Percentiles rank a stretch among this genome's conserved stretches.
These are phyloP conservation scores for Episyrphus balteatus DNA, from an alignment of 1,140 invertebrate genomes.

Conservation along the genomic window DNA sequence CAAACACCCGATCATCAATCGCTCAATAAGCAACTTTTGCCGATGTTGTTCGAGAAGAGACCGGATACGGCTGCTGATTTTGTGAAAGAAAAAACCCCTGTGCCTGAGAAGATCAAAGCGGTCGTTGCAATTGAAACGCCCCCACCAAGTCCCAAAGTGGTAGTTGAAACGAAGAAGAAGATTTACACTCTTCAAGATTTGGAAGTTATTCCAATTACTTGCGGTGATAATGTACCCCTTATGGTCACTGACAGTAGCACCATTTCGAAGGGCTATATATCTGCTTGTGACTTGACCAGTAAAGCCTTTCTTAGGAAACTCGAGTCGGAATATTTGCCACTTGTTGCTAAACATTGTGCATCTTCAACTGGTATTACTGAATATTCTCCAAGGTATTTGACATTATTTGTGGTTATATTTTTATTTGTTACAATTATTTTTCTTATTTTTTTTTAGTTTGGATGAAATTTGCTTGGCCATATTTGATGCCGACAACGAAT, in stretches of 20 bases:
- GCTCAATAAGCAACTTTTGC: slow-evolving; percentile 3
- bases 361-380: background rate
- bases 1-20: slow-evolving; percentile 1
- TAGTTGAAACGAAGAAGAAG: background rate
- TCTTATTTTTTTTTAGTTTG: background rate
- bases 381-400: slow-evolving; percentile 4
- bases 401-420: background rate
- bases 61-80: background rate
- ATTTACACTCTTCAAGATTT: slow-evolving; percentile 1
- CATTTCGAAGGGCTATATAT: slow-evolving; percentile 3
- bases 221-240: slow-evolving; percentile 1
- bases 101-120: background rate
- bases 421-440: background rate
- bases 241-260: background rate
- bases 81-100: background rate
- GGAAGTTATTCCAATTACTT: slow-evolving; percentile 2
- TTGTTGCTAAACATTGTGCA: slow-evolving; percentile 1
- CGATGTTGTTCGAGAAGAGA: slow-evolving; percentile 4
- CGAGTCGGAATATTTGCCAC: background rate
- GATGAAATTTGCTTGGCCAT: slow-evolving; percentile 5
- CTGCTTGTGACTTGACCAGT: background rate
- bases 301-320: background rate
- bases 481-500: slow-evolving; percentile 4
- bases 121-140: background rate
- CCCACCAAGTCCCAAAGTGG: background rate